Evolutionary conservation across 2,888 invertebrate species (phyloP).

Genomic region (Ornithoptera alexandrae): DNA sequence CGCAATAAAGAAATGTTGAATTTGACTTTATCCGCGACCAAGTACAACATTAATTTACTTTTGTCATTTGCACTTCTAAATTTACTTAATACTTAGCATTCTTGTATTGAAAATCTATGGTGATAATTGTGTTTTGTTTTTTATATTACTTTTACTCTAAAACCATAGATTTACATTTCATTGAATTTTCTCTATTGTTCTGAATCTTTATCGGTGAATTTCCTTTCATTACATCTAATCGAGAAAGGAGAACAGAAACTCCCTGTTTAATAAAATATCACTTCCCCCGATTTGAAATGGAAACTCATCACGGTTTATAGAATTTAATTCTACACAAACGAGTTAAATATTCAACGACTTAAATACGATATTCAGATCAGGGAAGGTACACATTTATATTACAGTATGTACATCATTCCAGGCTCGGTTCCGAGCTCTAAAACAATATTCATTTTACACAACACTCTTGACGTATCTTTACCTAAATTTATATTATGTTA

Average conservation of each 20-base stretch:
- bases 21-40: too few species aligned
- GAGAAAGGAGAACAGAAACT: constrained; percentile 18
- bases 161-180: too few species aligned
- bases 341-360: constrained; percentile 29
- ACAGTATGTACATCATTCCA: constrained; percentile 9
- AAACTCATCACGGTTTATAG: constrained; percentile 28
- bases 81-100: too few species aligned
- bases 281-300: constrained; percentile 16
- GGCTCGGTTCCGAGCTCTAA: constrained; percentile 21
- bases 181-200: too few species aligned
- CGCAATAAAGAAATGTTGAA: too few species aligned
- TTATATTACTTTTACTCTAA: too few species aligned
- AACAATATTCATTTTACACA: constrained; percentile 25
- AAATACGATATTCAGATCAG: constrained; percentile 25
- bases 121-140: too few species aligned
- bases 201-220: background rate
- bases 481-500: constrained; percentile 14
- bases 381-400: constrained; percentile 21
- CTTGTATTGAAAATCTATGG: too few species aligned
- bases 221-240: constrained; percentile 3
- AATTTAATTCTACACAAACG: constrained; percentile 27
- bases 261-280: constrained; percentile 20
- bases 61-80: too few species aligned
- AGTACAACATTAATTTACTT: too few species aligned
- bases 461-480: background rate